Base-by-base conservation (phyloP, 2,888 invertebrate species). In the Lamellibrachia columna region DNA sequence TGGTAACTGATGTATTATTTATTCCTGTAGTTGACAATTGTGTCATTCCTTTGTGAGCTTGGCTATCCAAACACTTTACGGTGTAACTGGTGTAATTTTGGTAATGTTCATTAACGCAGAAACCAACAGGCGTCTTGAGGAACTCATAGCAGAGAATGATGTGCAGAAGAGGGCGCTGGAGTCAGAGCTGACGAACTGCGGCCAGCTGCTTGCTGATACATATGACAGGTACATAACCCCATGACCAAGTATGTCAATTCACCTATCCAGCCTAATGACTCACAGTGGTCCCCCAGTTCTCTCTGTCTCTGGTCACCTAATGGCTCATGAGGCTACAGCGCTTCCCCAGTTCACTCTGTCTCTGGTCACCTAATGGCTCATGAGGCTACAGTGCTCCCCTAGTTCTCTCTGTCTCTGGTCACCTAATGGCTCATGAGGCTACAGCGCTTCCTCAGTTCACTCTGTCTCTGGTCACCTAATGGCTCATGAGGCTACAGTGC, bases 181-280 rank as follows among this genome's bases (percentile, higher is more conserved):
- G 22, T 55, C 92, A 40, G 95, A 95, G 55, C 93, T 95, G 22
- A 93, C 95, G 15, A 92, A 92, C 40, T 95, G 95, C 93, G 93
- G 94, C 40, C 90, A 94, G 11, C 93, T 95, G 92, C 94, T 95
- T 15, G 95, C 95, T n/a, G 94, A 95, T 7, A 95, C 96, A n/a
- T 95, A 95, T 94, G 95, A 96, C 94, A 95, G 94, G 96, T 96
- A 94, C 91, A 94, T 92, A 28, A 53, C 15, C 22, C 15, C n/a
- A 22, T 2, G 22, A 22, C n/a, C 75, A 75, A 22, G 75, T 75
- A 15, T 75, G 75, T 22, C 75, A 75, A 40, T 40, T 40, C 40
- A 40, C 40, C 40, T 40, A 40, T 40, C 40, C 40, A 40, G 1
- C 40, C 40, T 40, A 40, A 40, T 40, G 40, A 40, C 40, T 40